Conservation (phyloP, 2,113 vertebrate species). For the Psilopsiagon aymara region DNA sequence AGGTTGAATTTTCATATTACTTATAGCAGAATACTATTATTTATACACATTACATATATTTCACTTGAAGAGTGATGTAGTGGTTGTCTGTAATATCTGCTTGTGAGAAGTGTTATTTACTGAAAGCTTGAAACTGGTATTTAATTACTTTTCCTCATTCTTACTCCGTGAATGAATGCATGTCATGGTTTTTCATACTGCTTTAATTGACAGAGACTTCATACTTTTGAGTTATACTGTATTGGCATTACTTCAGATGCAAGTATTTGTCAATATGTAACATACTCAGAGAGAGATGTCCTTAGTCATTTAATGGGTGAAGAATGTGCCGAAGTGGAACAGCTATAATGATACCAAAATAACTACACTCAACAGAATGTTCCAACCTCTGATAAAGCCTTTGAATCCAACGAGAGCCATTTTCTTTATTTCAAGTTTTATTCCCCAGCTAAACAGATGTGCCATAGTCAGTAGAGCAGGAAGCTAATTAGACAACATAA, state of each 20-base stretch:
- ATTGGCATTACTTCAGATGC: neutral
- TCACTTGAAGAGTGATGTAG: slow-evolving; percentile 30
- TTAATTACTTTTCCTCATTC: slow-evolving; percentile 36
- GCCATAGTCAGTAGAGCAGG: neutral
- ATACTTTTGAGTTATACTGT: neutral
- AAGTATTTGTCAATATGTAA: neutral
- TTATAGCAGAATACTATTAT: slow-evolving; percentile 49
- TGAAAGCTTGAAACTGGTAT: slow-evolving; percentile 25
- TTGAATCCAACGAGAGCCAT: neutral
- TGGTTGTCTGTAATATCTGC: slow-evolving; percentile 34
- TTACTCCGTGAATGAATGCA: slow-evolving; percentile 6
- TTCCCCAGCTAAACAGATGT: neutral
- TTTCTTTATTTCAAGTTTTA: neutral
- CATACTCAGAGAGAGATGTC: neutral
- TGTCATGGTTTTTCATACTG: neutral
- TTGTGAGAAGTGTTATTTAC: slow-evolving; percentile 42
- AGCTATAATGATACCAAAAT: neutral
- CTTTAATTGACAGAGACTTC: neutral
- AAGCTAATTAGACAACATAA: neutral
- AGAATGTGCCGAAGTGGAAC: neutral
- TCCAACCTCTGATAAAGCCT: neutral
- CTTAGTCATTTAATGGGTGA: neutral
- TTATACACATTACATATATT: slow-evolving; percentile 60
- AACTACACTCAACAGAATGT: neutral
- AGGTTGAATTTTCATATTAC: slow-evolving; percentile 67